phyloP scores from a whole-genome alignment of 2,797 vertebrate genomes.

The Triplophysa bombifrons region DNA sequence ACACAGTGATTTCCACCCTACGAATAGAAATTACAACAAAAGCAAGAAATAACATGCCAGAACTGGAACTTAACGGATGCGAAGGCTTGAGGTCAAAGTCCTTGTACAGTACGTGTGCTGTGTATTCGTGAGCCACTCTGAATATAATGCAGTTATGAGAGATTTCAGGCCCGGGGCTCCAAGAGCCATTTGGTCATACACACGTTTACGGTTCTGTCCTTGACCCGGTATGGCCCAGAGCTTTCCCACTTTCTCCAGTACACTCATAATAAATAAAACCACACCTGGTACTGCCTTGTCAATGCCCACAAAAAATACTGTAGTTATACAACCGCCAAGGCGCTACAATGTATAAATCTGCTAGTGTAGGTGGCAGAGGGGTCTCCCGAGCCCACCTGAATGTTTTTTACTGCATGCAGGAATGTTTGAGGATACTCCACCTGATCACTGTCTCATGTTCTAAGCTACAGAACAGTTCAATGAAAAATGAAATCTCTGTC shows the following conservation, averaged over 20 bases:
- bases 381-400: slow-evolving; percentile 37
- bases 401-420: slow-evolving; percentile 22
- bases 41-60: background rate
- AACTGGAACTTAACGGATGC: background rate
- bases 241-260: slow-evolving; percentile 21
- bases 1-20: background rate
- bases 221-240: slow-evolving; percentile 33
- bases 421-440: slow-evolving; percentile 3
- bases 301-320: slow-evolving; percentile 23
- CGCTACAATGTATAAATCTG: slow-evolving; percentile 43
- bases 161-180: slow-evolving; percentile 24
- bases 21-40: background rate
- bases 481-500: background rate
- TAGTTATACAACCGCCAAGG: slow-evolving; percentile 28
- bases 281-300: slow-evolving; percentile 23
- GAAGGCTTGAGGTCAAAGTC: slow-evolving; percentile 17
- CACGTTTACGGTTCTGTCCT: slow-evolving; percentile 40
- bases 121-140: background rate
- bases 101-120: background rate
- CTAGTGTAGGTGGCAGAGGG: slow-evolving; percentile 32
- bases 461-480: background rate
- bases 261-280: slow-evolving; percentile 28
- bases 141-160: slow-evolving; percentile 13
- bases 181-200: slow-evolving; percentile 36
- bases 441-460: too few species aligned